Percentiles rank a stretch among this genome's conserved stretches.
Evolutionary conservation across 1,140 invertebrate species (phyloP).

Genomic region (Caerostris extrusa): DNA sequence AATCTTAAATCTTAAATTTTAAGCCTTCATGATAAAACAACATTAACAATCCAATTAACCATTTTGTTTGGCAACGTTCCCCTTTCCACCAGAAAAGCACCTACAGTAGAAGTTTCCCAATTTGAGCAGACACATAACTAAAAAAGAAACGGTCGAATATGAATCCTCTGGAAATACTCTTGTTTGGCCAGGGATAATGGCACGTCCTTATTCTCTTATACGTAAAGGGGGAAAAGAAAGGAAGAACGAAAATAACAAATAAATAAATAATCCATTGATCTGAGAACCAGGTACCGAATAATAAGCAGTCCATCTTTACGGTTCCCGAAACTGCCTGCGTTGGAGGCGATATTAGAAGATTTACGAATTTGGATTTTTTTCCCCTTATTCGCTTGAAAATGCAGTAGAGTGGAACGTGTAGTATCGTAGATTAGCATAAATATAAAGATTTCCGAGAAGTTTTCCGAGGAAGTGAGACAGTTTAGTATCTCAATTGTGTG

Average conservation of each 20-base stretch:
- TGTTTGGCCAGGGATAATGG: neutral
- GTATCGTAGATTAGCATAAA: constrained; percentile 3
- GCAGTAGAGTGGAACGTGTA: neutral
- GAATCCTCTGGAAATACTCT: neutral
- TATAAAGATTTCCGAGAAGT: neutral
- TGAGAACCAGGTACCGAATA: neutral
- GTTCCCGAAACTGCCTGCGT: constrained; percentile 19
- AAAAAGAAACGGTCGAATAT: neutral
- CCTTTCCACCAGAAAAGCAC: neutral
- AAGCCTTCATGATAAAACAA: no score
- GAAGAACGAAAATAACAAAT: neutral
- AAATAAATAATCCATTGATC: constrained; percentile 27
- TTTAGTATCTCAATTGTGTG: neutral
- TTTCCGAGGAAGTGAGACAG: neutral
- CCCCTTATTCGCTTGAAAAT: constrained; percentile 12
- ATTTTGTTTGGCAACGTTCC: neutral
- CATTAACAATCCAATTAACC: no score
- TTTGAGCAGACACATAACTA: neutral
- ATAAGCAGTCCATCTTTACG: constrained; percentile 30
- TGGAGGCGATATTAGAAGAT: constrained; percentile 19
- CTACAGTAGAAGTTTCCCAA: neutral
- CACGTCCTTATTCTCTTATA: constrained; percentile 19
- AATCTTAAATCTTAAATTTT: no score
- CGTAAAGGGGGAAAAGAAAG: neutral
- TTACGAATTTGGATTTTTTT: neutral